These are phyloP conservation scores for Phortica okadai DNA, from an alignment of 2,888 invertebrate species.

Conservation along the genomic window DNA sequence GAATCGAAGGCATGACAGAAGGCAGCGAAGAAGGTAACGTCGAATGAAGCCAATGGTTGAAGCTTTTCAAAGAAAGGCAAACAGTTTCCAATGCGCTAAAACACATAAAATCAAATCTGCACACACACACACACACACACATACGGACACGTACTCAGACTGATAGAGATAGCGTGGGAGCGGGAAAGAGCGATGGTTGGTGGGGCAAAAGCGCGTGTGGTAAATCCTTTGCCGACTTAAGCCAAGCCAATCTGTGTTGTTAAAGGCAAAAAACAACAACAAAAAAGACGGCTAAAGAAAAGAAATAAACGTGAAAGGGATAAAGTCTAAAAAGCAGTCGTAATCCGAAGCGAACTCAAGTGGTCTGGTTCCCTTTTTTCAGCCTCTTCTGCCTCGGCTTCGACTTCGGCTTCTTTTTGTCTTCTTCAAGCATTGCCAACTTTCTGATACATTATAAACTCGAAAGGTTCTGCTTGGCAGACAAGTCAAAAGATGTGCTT, in stretches of 20 bases:
- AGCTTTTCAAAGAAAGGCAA: neutral
- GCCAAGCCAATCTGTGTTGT: neutral
- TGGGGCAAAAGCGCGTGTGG: neutral
- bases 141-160: neutral
- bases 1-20: slow-evolving; percentile 4
- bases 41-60: no score
- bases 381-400: neutral
- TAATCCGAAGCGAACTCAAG: neutral
- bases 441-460: no score
- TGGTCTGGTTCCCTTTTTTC: no score
- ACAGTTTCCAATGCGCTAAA: slow-evolving; percentile 10
- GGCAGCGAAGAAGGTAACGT: neutral
- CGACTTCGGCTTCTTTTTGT: neutral
- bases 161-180: no score
- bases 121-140: neutral
- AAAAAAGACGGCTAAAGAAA: slow-evolving; percentile 1
- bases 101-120: neutral
- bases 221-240: slow-evolving; percentile 6
- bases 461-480: no score
- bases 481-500: no score
- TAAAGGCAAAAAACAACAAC: neutral
- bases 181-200: neutral
- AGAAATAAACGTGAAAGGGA: neutral
- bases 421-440: no score
- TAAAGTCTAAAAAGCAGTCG: slow-evolving; percentile 5